Conservation (phyloP, 1,140 invertebrate species). For the Drosophila nasuta region DNA sequence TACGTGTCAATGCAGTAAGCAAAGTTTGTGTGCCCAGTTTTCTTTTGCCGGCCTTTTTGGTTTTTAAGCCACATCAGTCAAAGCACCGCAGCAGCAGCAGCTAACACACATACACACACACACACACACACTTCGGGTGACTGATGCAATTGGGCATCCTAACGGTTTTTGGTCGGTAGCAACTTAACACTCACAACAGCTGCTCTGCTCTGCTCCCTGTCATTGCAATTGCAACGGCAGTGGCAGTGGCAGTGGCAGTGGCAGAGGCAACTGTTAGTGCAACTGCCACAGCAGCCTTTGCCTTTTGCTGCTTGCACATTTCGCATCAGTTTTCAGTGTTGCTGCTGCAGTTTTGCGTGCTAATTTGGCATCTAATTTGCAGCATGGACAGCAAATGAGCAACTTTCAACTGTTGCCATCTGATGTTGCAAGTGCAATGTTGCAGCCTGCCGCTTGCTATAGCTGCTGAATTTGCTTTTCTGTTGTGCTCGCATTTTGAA, state of each 20-base stretch:
- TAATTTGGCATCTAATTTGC: conserved; percentile 79
- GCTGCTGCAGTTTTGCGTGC: conserved; percentile 71
- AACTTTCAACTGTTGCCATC: conserved; percentile 39
- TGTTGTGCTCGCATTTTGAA: conserved; percentile 27
- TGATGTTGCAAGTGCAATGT: conserved; percentile 11
- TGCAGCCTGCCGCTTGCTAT: not conserved
- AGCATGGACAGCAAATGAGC: conserved; percentile 73
- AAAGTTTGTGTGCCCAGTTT: conserved; percentile 48
- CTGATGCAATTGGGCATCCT: conserved; percentile 37
- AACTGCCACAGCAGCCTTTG: not conserved
- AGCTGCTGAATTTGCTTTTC: conserved; percentile 49
- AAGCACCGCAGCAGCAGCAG: conserved; percentile 60
- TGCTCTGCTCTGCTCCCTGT: not conserved
- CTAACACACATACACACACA: conserved; percentile 11
- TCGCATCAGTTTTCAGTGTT: conserved; percentile 34
- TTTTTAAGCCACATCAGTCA: conserved; percentile 75
- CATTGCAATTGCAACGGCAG: not conserved
- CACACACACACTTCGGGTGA: conserved; percentile 12
- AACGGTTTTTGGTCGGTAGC: conserved; percentile 25
- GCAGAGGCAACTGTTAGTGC: not conserved
- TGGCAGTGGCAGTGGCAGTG: not conserved
- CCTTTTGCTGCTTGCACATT: conserved; percentile 29
- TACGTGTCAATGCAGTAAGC: conserved; percentile 69
- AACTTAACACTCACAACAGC: conserved; percentile 41
- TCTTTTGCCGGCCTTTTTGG: conserved; percentile 35